phyloP scores from a whole-genome alignment of 2,113 vertebrate species.

The Gasterosteus nipponicus region DNA sequence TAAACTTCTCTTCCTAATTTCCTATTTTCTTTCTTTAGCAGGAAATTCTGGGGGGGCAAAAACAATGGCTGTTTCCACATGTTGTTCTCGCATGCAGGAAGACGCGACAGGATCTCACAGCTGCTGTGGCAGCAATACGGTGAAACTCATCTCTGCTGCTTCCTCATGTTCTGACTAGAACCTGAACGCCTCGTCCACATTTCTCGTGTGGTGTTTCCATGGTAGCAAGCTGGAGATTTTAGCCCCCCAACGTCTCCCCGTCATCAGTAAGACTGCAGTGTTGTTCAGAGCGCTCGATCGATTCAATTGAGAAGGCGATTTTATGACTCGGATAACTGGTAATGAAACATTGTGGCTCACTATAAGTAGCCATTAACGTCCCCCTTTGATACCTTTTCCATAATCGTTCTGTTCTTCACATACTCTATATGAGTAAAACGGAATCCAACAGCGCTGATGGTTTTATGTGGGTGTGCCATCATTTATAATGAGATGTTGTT shows the following conservation, averaged over 20 bases:
- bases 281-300: conserved; percentile 11
- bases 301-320: background rate
- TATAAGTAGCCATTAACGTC: conserved; percentile 2
- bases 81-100: conserved; percentile 26
- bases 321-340: background rate
- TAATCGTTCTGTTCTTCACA: background rate
- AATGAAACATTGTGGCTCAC: background rate
- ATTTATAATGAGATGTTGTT: no score
- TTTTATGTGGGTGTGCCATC: background rate
- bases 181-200: background rate
- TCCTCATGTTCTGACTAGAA: conserved; percentile 27
- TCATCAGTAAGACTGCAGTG: conserved; percentile 12
- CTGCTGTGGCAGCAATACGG: conserved; percentile 6
- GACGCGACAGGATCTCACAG: conserved; percentile 54
- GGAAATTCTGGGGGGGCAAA: conserved; percentile 32
- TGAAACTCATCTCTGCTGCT: conserved; percentile 8
- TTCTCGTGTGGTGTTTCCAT: conserved; percentile 64
- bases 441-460: background rate
- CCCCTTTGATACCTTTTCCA: background rate
- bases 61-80: conserved; percentile 13
- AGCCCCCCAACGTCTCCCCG: conserved; percentile 16
- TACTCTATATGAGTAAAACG: background rate
- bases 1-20: background rate
- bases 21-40: background rate
- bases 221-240: conserved; percentile 62